A percentile compares a stretch with the other conserved stretches of the same genome.
Evolutionary conservation across 2,888 invertebrate species (phyloP).

Genomic region (Melinaea marsaeus): DNA sequence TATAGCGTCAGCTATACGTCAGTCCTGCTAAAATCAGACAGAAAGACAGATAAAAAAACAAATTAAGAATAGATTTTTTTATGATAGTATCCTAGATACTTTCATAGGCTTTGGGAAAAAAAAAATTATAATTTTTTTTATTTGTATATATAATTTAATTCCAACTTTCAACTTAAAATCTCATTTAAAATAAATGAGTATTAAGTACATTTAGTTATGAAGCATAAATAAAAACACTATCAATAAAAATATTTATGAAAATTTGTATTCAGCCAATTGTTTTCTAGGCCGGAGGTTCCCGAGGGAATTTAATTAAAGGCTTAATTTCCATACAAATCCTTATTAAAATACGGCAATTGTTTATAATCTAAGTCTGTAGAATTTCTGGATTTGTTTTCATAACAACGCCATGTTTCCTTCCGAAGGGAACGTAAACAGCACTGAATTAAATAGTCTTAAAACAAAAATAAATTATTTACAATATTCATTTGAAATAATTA

Average conservation of each 20-base stretch:
- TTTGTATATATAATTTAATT: too few species aligned
- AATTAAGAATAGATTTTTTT: too few species aligned
- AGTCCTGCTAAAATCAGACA: too few species aligned
- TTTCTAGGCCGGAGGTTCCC: conserved; percentile 22
- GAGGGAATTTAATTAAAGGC: conserved; percentile 41
- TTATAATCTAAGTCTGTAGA: conserved; percentile 31
- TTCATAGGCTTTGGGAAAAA: too few species aligned
- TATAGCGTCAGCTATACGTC: too few species aligned
- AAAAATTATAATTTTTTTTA: too few species aligned
- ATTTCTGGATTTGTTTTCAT: conserved; percentile 27
- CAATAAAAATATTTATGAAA: conserved; percentile 12
- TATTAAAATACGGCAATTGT: conserved; percentile 36
- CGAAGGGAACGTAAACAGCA: conserved; percentile 18
- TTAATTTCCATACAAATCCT: conserved; percentile 32
- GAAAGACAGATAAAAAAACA: too few species aligned
- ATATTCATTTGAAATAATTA: conserved; percentile 1
- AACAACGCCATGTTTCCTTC: conserved; percentile 22
- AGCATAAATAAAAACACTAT: background rate
- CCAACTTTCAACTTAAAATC: background rate
- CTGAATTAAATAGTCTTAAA: conserved; percentile 15
- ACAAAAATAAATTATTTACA: conserved; percentile 17
- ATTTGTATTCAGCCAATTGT: conserved; percentile 11
- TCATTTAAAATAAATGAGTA: background rate
- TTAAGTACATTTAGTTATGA: background rate
- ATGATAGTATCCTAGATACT: too few species aligned